These are phyloP conservation scores for Homarus gammarus DNA, from an alignment of 2,888 invertebrate genomes.

Conservation along the genomic window DNA sequence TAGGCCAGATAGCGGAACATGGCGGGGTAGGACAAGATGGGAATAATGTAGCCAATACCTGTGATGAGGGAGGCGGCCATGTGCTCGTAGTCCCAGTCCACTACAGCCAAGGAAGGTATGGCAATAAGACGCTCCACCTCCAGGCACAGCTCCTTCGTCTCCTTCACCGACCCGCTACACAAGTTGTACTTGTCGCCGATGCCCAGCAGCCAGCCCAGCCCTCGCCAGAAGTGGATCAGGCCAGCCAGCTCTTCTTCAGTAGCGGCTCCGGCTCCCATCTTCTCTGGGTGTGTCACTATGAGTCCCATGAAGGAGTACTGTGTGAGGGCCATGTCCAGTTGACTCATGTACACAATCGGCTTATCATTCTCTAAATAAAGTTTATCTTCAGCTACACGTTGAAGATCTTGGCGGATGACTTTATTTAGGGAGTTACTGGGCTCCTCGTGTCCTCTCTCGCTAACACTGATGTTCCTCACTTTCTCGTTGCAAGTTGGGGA, in stretches of 20 bases:
- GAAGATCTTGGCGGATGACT: constrained; percentile 27
- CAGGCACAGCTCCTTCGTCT: constrained; percentile 69
- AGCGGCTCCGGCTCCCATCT: constrained; percentile 84
- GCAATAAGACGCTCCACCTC: constrained; percentile 54
- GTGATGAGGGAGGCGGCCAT: constrained; percentile 49
- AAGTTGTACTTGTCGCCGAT: constrained; percentile 87
- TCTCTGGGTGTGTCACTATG: constrained; percentile 81
- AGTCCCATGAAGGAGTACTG: constrained; percentile 82
- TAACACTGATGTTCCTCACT: not conserved
- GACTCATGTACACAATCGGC: constrained; percentile 78
- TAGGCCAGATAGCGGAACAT: constrained; percentile 44
- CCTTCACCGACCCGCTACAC: constrained; percentile 79
- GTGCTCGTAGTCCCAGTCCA: constrained; percentile 57
- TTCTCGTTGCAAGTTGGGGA: constrained; percentile 31
- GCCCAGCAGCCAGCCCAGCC: constrained; percentile 89
- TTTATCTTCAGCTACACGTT: not conserved
- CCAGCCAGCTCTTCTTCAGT: constrained; percentile 85
- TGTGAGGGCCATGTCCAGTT: constrained; percentile 82
- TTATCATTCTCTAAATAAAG: not conserved
- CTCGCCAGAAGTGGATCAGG: constrained; percentile 91
- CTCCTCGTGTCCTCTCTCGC: constrained; percentile 12
- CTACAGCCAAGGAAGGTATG: constrained; percentile 38
- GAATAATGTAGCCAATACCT: constrained; percentile 44
- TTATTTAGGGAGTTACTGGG: not conserved
- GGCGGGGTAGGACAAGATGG: constrained; percentile 28